These are phyloP conservation scores for Malurus alboscapulatus DNA, from an alignment of 2,113 vertebrate genomes.

Conservation along the genomic window DNA sequence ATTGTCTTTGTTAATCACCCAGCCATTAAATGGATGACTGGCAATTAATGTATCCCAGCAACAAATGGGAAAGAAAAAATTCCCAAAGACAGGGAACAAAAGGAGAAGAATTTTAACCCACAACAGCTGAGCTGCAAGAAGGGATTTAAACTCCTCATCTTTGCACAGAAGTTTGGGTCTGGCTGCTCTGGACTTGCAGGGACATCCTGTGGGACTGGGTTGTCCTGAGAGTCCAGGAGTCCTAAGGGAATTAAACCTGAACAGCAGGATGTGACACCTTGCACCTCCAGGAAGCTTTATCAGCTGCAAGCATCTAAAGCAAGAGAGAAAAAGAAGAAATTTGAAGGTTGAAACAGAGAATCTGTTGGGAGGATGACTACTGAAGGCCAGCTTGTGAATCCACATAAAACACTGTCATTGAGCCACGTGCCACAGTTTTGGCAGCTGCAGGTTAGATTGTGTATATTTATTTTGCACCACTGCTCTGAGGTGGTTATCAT, in stretches of 20 bases:
- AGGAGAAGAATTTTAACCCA: no score
- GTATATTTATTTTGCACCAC: background rate
- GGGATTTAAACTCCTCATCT: background rate
- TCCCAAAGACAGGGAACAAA: no score
- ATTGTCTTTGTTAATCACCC: no score
- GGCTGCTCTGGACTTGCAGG: background rate
- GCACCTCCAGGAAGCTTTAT: background rate
- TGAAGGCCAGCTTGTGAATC: background rate
- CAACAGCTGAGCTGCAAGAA: background rate
- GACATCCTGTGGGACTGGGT: no score
- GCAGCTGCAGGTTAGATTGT: background rate
- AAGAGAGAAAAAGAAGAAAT: background rate
- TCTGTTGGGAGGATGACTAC: background rate
- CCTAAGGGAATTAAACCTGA: background rate
- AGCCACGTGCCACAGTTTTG: background rate
- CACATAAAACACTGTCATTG: background rate
- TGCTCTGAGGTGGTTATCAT: background rate
- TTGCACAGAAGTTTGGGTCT: fast-evolving
- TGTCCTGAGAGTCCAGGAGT: background rate
- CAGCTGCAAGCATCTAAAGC: background rate
- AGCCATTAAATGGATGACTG: no score
- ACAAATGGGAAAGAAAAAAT: no score
- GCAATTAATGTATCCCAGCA: no score
- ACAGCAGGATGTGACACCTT: background rate
- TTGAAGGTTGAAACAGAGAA: background rate